Conservation (phyloP, 2,888 invertebrate genomes). For the Coelinius sp. region DNA sequence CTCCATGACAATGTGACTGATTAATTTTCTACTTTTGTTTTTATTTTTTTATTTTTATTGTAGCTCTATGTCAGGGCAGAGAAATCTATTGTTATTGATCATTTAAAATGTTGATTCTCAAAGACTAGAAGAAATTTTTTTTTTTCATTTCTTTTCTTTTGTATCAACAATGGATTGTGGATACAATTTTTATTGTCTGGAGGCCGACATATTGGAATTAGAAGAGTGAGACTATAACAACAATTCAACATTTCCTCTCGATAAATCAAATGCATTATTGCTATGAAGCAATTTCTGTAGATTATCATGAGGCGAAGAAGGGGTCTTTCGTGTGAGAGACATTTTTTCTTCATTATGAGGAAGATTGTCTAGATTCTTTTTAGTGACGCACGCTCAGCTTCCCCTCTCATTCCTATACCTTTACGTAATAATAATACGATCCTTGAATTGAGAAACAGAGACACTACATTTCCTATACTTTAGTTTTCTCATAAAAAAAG, state of each 20-base stretch:
- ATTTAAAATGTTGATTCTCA: no score
- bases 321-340: neutral
- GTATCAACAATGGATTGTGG: no score
- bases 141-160: no score
- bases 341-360: neutral
- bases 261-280: no score
- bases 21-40: neutral
- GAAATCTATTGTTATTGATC: no score
- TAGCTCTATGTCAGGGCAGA: no score
- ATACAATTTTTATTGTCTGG: no score
- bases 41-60: neutral
- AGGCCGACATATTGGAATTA: no score
- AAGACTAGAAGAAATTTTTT: no score
- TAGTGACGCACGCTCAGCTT: conserved; percentile 1
- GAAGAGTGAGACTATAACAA: no score
- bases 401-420: neutral
- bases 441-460: neutral
- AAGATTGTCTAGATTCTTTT: neutral
- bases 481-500: neutral
- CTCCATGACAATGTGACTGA: neutral
- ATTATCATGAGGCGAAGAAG: neutral
- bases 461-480: neutral
- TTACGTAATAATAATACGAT: conserved; percentile 12
- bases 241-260: no score
- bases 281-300: no score